Base-by-base conservation (phyloP, 2,888 invertebrate genomes). In the Limenitis camilla region DNA sequence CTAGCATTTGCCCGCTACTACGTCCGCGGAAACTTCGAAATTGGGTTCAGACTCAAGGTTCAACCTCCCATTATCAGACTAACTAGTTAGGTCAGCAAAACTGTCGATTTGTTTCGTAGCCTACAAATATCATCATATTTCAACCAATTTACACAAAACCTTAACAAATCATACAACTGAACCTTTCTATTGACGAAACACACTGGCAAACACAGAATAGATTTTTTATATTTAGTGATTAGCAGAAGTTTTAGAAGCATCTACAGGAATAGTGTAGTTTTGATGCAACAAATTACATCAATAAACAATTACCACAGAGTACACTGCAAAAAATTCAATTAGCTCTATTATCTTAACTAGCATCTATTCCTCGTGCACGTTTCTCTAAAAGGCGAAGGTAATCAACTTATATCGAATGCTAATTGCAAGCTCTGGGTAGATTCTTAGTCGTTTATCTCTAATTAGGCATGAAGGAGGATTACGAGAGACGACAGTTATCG, bases 371-470 rank as follows among this genome's bases (percentile, higher is more conserved):
- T 53, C 36, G 52, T 45, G 49, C 39, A 33, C 33, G 46, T 52
- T 38, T 52, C 57, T 54, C 41, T 52, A 54, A 49, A 57, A 49
- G 55, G 53, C 49, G 46, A 61, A 56, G 57, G 57, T 47, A 59
- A 53, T 52, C 56, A 45, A 55, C 56, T 39, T 50, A 32, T 45
- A 53, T 42, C 49, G 55, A 59, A 61, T 59, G 52, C 55, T 61
- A 61, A 61, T 61, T 55, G 53, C 43, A 40, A 55, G 52, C 52
- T n/a, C 41, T 49, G 35, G 49, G 38, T 55, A 49, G 55, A 52
- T 55, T 52, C 48, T 49, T 55, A 49, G 49, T 32, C 55, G 52
- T 55, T 52, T 52, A 55, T 55, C 45, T 45, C 49, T 55, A 52
- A 55, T 55, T 55, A 55, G 52, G 35, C 48, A 45, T 52, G 52